Evolutionary conservation across 2,797 vertebrate species (phyloP).

Genomic region (Mallotus villosus): DNA sequence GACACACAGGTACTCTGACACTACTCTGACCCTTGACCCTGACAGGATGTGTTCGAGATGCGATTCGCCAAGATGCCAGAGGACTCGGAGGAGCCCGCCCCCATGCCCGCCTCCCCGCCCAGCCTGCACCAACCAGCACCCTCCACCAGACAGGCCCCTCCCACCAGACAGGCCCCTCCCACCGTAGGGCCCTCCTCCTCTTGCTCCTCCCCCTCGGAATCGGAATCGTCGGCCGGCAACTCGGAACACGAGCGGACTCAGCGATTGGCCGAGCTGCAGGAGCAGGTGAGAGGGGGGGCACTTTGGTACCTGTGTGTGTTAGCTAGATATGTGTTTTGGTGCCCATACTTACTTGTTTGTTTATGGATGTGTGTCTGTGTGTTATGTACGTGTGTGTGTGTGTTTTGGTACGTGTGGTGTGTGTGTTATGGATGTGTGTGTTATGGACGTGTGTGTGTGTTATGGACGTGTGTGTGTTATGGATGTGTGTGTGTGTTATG

Average conservation of each 20-base stretch:
- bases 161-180: slow-evolving; percentile 81
- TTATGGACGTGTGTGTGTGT: no score
- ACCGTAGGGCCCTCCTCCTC: slow-evolving; percentile 80
- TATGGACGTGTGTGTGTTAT: no score
- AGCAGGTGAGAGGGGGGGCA: slow-evolving; percentile 76
- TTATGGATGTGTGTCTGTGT: no score
- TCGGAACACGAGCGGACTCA: slow-evolving; percentile 89
- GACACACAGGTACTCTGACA: no score
- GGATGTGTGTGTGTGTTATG: no score
- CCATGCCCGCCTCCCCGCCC: slow-evolving; percentile 79
- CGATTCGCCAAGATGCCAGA: slow-evolving; percentile 94
- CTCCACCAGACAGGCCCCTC: slow-evolving; percentile 81
- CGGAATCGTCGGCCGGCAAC: slow-evolving; percentile 85
- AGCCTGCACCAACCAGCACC: slow-evolving; percentile 78
- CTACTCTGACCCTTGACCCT: slow-evolving; percentile 65
- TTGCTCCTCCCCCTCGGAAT: slow-evolving; percentile 86
- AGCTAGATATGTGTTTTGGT: no score
- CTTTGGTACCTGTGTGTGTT: no score
- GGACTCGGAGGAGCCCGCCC: slow-evolving; percentile 79
- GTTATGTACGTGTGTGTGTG: no score
- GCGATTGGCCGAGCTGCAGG: slow-evolving; percentile 89
- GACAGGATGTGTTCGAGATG: slow-evolving; percentile 92
- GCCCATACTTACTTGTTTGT: no score
- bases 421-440: no score
- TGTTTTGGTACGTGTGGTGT: no score